Conservation (phyloP, 2,113 vertebrate species). For the Gnathonemus longibarbis region DNA sequence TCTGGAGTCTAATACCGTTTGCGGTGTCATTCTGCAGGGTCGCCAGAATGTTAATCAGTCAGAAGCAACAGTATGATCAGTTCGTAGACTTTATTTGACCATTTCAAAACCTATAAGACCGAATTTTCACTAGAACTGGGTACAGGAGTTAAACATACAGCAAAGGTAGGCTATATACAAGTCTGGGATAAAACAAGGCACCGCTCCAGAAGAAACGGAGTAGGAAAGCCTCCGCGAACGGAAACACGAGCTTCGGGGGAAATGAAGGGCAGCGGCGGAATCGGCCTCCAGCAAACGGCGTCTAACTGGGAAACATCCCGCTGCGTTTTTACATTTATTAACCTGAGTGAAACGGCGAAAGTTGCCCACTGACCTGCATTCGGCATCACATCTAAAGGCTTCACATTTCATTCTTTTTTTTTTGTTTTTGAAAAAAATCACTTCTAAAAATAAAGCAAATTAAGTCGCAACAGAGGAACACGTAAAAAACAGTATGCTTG, state of each 20-base stretch:
- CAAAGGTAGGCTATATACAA: conserved; percentile 13
- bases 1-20: neutral
- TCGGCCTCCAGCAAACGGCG: neutral
- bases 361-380: conserved; percentile 5
- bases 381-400: neutral
- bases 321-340: conserved; percentile 12
- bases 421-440: neutral
- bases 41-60: neutral
- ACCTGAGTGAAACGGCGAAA: neutral
- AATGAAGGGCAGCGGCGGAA: neutral
- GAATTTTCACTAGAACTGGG: conserved; percentile 16
- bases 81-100: conserved; percentile 24
- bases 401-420: neutral
- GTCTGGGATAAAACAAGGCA: conserved; percentile 32
- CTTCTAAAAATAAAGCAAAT: neutral
- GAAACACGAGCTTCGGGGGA: neutral
- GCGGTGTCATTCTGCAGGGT: neutral
- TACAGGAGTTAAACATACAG: conserved; percentile 19
- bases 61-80: neutral
- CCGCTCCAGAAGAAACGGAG: conserved; percentile 13
- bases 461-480: neutral
- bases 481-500: conserved; percentile 4
- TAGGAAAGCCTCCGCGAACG: neutral
- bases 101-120: conserved; percentile 24
- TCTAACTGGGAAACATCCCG: neutral